phyloP scores from a whole-genome alignment of 2,797 vertebrate genomes.

The Pyrrhura leucotis region DNA sequence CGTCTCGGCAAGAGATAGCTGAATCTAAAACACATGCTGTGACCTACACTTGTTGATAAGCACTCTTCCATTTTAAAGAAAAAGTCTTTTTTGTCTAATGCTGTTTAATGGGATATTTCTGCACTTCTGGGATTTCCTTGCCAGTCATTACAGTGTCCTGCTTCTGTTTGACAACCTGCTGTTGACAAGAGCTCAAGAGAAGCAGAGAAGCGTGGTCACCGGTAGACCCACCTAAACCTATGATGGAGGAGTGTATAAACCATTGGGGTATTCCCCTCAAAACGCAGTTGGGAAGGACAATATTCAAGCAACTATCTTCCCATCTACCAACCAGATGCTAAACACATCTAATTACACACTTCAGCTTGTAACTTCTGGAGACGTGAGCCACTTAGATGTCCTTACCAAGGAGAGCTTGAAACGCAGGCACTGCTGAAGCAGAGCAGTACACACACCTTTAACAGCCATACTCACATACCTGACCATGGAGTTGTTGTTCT shows the following conservation, averaged over 20 bases:
- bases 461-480: neutral
- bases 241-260: neutral
- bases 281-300: neutral
- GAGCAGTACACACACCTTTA: neutral
- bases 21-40: neutral
- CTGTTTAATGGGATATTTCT: constrained; percentile 30
- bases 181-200: neutral
- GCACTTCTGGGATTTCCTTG: constrained; percentile 26
- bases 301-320: neutral
- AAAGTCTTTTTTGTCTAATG: neutral
- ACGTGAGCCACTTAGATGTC: neutral
- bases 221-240: neutral
- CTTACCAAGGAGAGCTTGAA: neutral
- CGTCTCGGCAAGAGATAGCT: neutral
- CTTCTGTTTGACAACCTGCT: neutral
- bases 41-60: neutral
- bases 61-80: neutral
- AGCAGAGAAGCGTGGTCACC: neutral
- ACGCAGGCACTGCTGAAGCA: neutral
- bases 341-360: neutral
- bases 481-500: neutral
- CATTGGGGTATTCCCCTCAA: neutral
- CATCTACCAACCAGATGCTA: neutral
- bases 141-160: neutral
- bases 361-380: neutral